Conservation (phyloP, 2,797 vertebrate species). For the Melanotaenia pygmaea region DNA sequence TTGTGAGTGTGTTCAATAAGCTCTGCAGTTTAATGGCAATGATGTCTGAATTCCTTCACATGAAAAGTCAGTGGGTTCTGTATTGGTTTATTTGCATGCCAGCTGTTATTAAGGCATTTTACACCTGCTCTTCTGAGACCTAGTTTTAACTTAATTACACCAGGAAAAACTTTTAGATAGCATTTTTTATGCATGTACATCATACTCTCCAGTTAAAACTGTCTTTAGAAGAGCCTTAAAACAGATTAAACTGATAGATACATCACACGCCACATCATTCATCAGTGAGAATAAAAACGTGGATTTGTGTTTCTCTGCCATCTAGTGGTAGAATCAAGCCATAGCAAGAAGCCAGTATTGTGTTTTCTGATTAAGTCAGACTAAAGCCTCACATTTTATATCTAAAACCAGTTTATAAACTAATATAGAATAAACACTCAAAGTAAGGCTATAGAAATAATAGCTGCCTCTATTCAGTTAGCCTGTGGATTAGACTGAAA, state of each 20-base stretch:
- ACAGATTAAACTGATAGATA: slow-evolving; percentile 5
- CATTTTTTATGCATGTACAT: slow-evolving; percentile 6
- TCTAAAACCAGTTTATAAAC: too few relatives aligned
- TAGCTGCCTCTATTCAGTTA: too few relatives aligned
- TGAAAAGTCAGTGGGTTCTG: slow-evolving; percentile 20
- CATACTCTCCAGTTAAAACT: slow-evolving; percentile 8
- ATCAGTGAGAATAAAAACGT: background rate
- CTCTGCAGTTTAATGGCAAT: slow-evolving; percentile 1
- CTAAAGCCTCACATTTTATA: too few relatives aligned
- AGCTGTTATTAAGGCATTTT: slow-evolving; percentile 29
- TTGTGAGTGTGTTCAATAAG: slow-evolving; percentile 26
- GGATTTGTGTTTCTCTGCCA: slow-evolving; percentile 52
- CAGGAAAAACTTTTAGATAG: background rate
- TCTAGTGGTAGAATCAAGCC: slow-evolving; percentile 53
- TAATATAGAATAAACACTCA: too few relatives aligned
- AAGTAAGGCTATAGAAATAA: too few relatives aligned
- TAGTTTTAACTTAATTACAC: slow-evolving; percentile 12
- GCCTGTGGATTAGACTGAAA: too few relatives aligned
- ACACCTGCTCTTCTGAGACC: slow-evolving; percentile 13
- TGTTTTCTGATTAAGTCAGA: too few relatives aligned
- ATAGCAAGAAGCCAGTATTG: background rate
- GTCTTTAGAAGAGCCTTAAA: background rate
- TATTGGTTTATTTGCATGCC: background rate
- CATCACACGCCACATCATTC: background rate
- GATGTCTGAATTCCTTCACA: slow-evolving; percentile 20